Evolutionary conservation across 1,140 invertebrate genomes (phyloP).

Genomic region (Tachypleus tridentatus): DNA sequence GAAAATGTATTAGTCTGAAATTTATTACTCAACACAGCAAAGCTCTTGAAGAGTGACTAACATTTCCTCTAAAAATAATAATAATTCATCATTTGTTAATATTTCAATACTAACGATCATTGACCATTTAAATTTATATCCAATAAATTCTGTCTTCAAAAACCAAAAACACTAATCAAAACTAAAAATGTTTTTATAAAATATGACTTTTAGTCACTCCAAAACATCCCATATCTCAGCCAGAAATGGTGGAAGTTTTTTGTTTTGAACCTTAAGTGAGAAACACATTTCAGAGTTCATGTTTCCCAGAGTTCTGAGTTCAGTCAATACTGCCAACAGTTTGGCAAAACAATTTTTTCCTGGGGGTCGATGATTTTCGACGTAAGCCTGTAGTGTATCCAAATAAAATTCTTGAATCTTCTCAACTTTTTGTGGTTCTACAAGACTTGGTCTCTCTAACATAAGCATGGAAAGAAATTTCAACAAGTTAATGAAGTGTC

Average conservation of each 20-base stretch:
- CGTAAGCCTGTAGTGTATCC: slow-evolving; percentile 72
- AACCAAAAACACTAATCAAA: no score
- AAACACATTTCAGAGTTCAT: slow-evolving; percentile 95
- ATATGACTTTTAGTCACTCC: slow-evolving; percentile 9
- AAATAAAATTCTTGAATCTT: slow-evolving; percentile 93
- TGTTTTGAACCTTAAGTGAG: slow-evolving; percentile 86
- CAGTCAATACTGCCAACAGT: slow-evolving; percentile 79
- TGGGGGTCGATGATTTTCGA: slow-evolving; percentile 54
- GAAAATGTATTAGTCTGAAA: no score
- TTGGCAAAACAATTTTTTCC: slow-evolving; percentile 69
- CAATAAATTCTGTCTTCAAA: no score
- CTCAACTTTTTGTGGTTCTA: slow-evolving; percentile 82
- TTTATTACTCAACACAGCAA: no score
- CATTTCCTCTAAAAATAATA: no score
- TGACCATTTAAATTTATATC: no score
- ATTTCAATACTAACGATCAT: no score
- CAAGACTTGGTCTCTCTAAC: slow-evolving; percentile 75
- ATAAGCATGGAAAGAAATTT: neutral
- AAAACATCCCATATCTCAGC: slow-evolving; percentile 89
- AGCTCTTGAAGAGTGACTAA: no score
- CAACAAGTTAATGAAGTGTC: no score
- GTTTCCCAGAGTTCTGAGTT: slow-evolving; percentile 85
- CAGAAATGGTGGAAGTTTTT: slow-evolving; percentile 83
- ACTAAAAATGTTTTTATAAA: no score
- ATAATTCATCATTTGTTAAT: no score